Evolutionary conservation across 2,888 invertebrate genomes (phyloP).

Genomic region (Eupelmus urozonus): DNA sequence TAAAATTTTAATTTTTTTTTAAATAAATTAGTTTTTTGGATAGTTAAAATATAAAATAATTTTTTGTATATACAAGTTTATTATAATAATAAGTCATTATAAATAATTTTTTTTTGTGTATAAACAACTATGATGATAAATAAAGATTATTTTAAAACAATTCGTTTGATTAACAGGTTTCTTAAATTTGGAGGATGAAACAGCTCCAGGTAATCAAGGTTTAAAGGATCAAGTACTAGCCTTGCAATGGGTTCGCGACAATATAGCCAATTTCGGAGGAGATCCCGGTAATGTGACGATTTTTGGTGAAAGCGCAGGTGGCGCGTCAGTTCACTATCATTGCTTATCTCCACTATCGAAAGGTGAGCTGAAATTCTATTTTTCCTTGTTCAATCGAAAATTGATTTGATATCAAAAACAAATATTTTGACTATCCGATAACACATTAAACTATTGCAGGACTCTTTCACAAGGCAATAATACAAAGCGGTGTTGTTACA

Average conservation of each 20-base stretch:
- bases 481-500: conserved; percentile 67
- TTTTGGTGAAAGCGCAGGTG: conserved; percentile 67
- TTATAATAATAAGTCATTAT: background rate
- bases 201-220: conserved; percentile 66
- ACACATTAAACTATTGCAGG: conserved; percentile 61
- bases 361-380: conserved; percentile 57
- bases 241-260: conserved; percentile 64
- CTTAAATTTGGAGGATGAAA: conserved; percentile 62
- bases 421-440: no score
- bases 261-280: conserved; percentile 65
- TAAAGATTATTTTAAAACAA: background rate
- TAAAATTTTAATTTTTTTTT: background rate
- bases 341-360: conserved; percentile 60
- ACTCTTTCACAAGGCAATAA: conserved; percentile 71
- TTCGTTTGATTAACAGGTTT: conserved; percentile 57
- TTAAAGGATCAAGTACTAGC: conserved; percentile 67
- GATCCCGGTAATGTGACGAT: conserved; percentile 66
- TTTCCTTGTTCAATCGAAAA: background rate
- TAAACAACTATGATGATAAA: background rate
- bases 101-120: no score
- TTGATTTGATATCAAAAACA: no score
- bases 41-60: background rate
- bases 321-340: conserved; percentile 63
- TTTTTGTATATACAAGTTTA: background rate
- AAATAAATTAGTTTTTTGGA: background rate